phyloP scores from a whole-genome alignment of 2,797 vertebrate species.

The Tamandua tetradactyla region DNA sequence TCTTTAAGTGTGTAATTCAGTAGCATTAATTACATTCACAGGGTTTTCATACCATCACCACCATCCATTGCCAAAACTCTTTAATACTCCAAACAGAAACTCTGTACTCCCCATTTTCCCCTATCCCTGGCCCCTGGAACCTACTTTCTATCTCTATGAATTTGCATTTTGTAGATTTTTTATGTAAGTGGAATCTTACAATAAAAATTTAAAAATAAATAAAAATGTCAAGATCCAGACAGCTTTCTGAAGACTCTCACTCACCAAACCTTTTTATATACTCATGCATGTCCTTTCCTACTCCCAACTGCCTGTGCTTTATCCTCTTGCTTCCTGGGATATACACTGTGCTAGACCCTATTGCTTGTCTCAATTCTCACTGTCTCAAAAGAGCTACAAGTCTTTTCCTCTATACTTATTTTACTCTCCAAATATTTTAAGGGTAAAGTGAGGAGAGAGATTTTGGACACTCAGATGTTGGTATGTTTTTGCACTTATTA shows the following conservation, averaged over 20 bases:
- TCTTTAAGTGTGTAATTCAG: too few relatives aligned
- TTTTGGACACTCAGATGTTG: background rate
- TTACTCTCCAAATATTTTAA: background rate
- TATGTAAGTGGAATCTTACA: too few relatives aligned
- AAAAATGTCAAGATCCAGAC: background rate
- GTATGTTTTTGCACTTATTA: background rate
- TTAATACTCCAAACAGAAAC: too few relatives aligned
- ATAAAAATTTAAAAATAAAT: too few relatives aligned
- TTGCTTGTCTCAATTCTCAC: background rate
- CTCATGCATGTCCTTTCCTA: background rate
- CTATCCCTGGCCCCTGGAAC: too few relatives aligned
- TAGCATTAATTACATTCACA: too few relatives aligned
- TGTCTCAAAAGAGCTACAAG: background rate
- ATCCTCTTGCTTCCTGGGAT: background rate
- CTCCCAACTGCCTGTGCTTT: background rate
- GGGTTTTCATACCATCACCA: too few relatives aligned
- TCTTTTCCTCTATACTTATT: background rate
- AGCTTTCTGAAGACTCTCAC: background rate
- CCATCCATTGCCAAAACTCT: too few relatives aligned
- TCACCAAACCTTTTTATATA: background rate
- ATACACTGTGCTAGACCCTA: background rate
- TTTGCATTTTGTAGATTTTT: too few relatives aligned
- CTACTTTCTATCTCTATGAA: too few relatives aligned
- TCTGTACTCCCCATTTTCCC: too few relatives aligned
- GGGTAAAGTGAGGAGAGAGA: background rate